Conservation (phyloP, 2,113 vertebrate genomes). For the Alethe diademata region DNA sequence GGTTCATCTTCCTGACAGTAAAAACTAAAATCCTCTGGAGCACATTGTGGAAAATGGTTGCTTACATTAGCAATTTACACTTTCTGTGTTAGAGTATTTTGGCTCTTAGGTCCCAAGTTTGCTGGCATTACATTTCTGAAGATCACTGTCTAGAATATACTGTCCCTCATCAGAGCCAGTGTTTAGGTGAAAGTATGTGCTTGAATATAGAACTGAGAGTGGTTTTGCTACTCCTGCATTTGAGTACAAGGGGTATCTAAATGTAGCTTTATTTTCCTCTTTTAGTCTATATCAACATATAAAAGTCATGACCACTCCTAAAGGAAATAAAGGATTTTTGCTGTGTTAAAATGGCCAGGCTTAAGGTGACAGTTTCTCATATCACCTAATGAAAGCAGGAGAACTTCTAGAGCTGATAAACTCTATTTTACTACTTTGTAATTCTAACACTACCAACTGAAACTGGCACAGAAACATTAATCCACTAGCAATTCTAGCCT, state of each 20-base stretch:
- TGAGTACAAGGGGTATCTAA: neutral
- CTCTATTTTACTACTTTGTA: neutral
- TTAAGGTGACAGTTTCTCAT: neutral
- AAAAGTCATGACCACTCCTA: neutral
- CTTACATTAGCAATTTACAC: neutral
- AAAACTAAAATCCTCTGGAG: neutral
- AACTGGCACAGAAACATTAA: neutral
- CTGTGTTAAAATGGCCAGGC: neutral
- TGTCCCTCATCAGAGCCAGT: neutral
- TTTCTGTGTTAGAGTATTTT: neutral
- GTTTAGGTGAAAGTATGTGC: neutral
- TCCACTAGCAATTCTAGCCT: neutral
- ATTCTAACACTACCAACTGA: neutral
- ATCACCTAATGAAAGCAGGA: neutral
- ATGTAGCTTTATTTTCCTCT: neutral
- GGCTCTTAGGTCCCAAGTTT: neutral
- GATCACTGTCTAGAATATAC: neutral
- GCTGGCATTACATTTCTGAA: neutral
- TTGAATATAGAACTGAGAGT: neutral
- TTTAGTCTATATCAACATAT: neutral
- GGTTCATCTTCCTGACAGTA: neutral
- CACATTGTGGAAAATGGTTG: neutral
- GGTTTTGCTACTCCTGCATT: neutral
- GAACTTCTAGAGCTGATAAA: neutral
- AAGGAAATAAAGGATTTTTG: neutral